Conservation (phyloP, 2,113 vertebrate genomes). For the Ploceus nigricollis region DNA sequence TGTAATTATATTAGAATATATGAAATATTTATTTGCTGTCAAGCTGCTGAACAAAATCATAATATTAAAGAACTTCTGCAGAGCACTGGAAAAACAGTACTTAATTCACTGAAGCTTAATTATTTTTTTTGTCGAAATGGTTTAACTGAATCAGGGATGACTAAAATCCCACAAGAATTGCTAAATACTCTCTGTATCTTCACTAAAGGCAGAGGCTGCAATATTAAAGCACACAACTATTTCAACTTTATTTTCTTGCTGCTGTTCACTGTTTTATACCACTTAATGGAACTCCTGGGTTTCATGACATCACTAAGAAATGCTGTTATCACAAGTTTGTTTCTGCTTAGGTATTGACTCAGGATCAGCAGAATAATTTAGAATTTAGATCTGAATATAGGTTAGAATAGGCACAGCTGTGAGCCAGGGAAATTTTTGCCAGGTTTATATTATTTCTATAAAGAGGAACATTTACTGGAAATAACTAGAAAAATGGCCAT, state of each 20-base stretch:
- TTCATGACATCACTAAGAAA: not conserved
- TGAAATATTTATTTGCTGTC: conserved; percentile 35
- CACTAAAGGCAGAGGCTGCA: not conserved
- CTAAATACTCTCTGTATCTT: not conserved
- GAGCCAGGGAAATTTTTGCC: not conserved
- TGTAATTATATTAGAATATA: not conserved
- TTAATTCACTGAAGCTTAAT: conserved; percentile 7
- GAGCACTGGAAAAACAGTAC: not conserved
- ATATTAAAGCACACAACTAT: not conserved
- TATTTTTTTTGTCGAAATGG: conserved; percentile 22
- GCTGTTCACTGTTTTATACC: not conserved
- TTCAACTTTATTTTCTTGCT: not conserved
- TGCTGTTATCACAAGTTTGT: not conserved
- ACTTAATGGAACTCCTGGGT: not conserved
- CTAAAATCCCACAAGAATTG: conserved; percentile 20
- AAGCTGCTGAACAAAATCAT: conserved; percentile 9
- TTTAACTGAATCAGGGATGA: conserved; percentile 40
- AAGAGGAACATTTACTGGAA: not conserved
- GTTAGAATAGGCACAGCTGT: not conserved
- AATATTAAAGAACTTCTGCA: conserved; percentile 2
- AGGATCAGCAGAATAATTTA: not conserved
- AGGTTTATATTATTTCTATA: not conserved
- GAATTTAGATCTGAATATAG: not conserved
- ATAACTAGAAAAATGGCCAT: not conserved
- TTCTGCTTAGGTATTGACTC: not conserved